Percentiles rank a stretch among this genome's conserved stretches.
These are phyloP conservation scores for Bryconaethiops microstoma DNA, from an alignment of 2,797 vertebrate genomes.

Conservation along the genomic window DNA sequence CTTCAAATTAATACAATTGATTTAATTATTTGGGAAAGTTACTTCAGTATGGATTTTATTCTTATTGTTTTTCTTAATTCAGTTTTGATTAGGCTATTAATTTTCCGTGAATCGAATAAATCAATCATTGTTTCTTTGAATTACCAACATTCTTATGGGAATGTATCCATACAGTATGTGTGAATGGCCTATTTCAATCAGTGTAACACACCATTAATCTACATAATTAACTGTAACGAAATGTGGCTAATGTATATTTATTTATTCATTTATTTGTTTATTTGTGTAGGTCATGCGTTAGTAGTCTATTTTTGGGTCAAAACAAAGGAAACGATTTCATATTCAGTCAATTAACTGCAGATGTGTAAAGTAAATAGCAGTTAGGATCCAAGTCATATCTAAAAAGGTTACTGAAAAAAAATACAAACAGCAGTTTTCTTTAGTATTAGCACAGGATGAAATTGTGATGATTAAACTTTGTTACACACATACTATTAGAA, in stretches of 20 bases:
- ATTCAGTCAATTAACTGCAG: background rate
- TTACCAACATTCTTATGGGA: slow-evolving; percentile 7
- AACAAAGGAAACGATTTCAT: background rate
- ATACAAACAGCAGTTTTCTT: too few species aligned
- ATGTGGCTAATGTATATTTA: slow-evolving; percentile 21
- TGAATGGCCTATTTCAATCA: slow-evolving; percentile 19
- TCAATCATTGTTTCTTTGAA: slow-evolving; percentile 17
- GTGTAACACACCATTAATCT: slow-evolving; percentile 22
- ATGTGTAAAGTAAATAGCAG: background rate
- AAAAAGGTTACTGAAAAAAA: background rate
- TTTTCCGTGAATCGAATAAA: background rate
- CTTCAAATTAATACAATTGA: too few species aligned
- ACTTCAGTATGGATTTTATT: background rate
- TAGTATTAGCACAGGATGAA: too few species aligned
- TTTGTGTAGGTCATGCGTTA: slow-evolving; percentile 5
- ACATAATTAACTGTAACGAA: slow-evolving; percentile 23
- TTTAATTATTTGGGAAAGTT: background rate
- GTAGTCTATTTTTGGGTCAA: background rate
- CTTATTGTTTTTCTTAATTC: background rate
- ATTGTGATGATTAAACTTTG: too few species aligned
- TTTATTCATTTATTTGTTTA: slow-evolving; percentile 2
- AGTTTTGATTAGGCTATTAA: background rate
- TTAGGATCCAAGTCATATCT: background rate
- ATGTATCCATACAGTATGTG: background rate
- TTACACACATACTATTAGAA: too few species aligned